Percentiles rank a stretch among this genome's conserved stretches.
These are phyloP conservation scores for Phenganax marumi DNA, from an alignment of 92 coral and sea anemone species.

Conservation along the genomic window DNA sequence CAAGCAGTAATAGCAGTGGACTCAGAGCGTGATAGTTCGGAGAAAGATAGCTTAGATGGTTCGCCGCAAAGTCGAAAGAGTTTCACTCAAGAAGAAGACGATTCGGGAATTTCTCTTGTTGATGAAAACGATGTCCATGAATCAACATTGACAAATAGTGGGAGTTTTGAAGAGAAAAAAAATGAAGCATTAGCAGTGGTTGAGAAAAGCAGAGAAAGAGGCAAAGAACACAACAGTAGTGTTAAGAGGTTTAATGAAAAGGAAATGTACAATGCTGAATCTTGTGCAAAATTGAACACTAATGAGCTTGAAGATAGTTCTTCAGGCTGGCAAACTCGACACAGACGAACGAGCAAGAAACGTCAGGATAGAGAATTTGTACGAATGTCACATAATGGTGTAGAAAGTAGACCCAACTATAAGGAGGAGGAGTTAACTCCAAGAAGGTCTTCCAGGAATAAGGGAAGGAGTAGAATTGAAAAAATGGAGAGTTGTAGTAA, in stretches of 20 bases:
- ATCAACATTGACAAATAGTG: conserved; percentile 8
- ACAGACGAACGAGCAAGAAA: conserved; percentile 20
- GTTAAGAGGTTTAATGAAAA: not conserved
- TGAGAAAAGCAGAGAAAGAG: no score
- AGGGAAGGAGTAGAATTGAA: not conserved
- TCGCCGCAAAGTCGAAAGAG: conserved; percentile 23
- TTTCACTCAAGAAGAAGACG: conserved; percentile 36
- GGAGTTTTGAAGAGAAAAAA: conserved; percentile 2
- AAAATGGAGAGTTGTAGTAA: not conserved
- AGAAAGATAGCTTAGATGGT: conserved; percentile 32
- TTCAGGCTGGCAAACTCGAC: conserved; percentile 35
- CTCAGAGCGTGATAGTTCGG: conserved; percentile 2
- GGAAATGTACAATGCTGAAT: not conserved
- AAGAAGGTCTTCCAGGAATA: not conserved
- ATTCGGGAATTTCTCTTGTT: conserved; percentile 38
- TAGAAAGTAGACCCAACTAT: not conserved
- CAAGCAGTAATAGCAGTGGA: not conserved
- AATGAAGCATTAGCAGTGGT: not conserved
- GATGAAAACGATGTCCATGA: conserved; percentile 32
- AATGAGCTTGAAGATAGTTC: not conserved
- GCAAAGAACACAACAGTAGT: no score
- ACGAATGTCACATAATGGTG: not conserved
- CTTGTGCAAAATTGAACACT: not conserved
- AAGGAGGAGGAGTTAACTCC: not conserved
- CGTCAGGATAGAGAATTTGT: conserved; percentile 14